Percentiles rank a stretch among this genome's conserved stretches.
These are phyloP conservation scores for Terrapene triunguis DNA, from an alignment of 2,113 vertebrate genomes.

Conservation along the genomic window DNA sequence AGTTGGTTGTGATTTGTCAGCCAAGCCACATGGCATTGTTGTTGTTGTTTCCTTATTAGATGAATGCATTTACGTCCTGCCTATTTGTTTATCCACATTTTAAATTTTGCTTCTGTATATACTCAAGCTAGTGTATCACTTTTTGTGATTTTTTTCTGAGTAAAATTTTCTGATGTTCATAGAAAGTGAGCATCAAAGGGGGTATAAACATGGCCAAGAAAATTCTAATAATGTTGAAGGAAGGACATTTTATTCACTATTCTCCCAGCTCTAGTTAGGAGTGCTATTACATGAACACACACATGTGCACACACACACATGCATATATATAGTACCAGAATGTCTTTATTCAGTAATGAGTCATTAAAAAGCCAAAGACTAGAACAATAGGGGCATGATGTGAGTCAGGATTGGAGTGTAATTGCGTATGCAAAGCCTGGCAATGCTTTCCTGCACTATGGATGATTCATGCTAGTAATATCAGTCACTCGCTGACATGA, in stretches of 20 bases:
- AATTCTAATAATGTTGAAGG: background rate
- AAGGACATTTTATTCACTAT: background rate
- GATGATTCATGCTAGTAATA: background rate
- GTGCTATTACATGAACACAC: background rate
- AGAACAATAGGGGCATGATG: background rate
- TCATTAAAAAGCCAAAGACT: background rate
- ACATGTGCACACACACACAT: background rate
- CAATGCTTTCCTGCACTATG: background rate
- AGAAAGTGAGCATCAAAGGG: background rate
- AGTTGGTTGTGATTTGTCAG: background rate
- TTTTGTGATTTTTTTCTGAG: background rate
- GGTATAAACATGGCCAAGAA: background rate
- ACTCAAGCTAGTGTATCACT: background rate
- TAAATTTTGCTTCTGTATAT: background rate
- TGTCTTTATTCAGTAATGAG: background rate
- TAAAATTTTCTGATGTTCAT: background rate
- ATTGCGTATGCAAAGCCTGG: background rate
- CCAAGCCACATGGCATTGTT: background rate
- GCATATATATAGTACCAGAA: background rate
- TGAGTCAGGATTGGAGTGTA: background rate
- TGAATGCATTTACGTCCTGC: background rate
- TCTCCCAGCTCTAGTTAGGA: background rate
- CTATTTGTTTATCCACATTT: slow-evolving; percentile 5
- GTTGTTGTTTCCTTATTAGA: background rate
- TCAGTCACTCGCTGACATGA: background rate